Evolutionary conservation across 1,140 invertebrate genomes (phyloP).

Genomic region (Drosophila mojavensis): DNA sequence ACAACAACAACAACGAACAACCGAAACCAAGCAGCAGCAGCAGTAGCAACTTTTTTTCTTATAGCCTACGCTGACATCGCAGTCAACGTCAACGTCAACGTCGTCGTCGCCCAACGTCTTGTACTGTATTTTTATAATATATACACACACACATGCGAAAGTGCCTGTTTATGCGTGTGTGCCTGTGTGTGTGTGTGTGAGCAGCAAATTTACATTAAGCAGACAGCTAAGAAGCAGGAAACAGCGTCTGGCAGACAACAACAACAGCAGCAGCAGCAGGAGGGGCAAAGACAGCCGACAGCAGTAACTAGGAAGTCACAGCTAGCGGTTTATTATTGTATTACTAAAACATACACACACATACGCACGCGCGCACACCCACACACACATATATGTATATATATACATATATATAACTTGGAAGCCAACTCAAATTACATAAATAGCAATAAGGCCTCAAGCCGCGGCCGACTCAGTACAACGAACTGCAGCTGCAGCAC

Average conservation of each 20-base stretch:
- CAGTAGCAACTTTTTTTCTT: conserved; percentile 15
- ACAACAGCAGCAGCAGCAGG: conserved; percentile 7
- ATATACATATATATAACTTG: conserved; percentile 32
- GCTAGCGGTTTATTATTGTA: conserved; percentile 72
- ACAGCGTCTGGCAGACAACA: conserved; percentile 21
- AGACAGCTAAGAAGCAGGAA: conserved; percentile 70
- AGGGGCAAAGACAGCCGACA: not conserved
- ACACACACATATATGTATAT: conserved; percentile 25
- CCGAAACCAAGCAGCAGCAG: conserved; percentile 16
- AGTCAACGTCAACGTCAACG: not conserved
- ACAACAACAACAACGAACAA: conserved; percentile 52
- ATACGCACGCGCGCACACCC: conserved; percentile 11
- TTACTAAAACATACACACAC: conserved; percentile 42
- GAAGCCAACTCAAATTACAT: conserved; percentile 74
- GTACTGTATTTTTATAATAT: conserved; percentile 40
- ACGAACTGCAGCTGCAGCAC: conserved; percentile 70
- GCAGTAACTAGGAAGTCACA: conserved; percentile 66
- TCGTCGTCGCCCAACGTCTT: conserved; percentile 28
- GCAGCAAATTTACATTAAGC: conserved; percentile 62
- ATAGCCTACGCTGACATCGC: conserved; percentile 1
- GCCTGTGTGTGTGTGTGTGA: conserved; percentile 31
- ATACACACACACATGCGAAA: conserved; percentile 14
- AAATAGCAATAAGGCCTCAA: conserved; percentile 58
- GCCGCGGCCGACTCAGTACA: conserved; percentile 53
- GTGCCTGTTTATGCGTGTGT: conserved; percentile 27